phyloP scores from a whole-genome alignment of 2,113 vertebrate species.

The Agelaius tricolor region DNA sequence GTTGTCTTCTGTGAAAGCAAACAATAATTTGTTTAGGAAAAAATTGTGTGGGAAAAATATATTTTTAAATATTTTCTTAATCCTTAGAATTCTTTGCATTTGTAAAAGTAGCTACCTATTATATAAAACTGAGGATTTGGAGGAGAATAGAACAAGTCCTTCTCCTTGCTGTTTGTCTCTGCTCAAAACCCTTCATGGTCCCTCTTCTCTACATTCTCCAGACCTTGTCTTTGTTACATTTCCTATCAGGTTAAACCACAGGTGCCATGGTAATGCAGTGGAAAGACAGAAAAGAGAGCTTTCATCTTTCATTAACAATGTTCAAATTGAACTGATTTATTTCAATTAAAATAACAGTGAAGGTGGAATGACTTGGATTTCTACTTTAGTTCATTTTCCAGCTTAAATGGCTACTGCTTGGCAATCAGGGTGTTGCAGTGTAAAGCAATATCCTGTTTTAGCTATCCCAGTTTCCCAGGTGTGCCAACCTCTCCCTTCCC shows the following conservation, averaged over 20 bases:
- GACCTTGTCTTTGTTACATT: neutral
- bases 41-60: neutral
- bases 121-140: neutral
- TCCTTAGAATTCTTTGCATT: neutral
- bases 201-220: neutral
- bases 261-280: neutral
- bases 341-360: neutral
- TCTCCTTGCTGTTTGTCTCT: neutral
- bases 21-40: neutral
- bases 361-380: neutral
- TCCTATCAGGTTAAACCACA: neutral
- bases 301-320: neutral
- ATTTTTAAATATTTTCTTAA: neutral
- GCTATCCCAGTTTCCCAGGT: no score
- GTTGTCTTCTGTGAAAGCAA: neutral
- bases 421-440: neutral
- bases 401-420: neutral
- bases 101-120: neutral
- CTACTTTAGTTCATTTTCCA: neutral
- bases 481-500: no score
- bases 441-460: no score
- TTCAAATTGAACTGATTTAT: neutral
- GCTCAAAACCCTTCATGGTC: neutral
- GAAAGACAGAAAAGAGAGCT: neutral
- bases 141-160: neutral